A percentile compares a stretch with the other conserved stretches of the same genome.
Evolutionary conservation across 2,888 invertebrate genomes (phyloP).

Genomic region (Adelognathus sp.): DNA sequence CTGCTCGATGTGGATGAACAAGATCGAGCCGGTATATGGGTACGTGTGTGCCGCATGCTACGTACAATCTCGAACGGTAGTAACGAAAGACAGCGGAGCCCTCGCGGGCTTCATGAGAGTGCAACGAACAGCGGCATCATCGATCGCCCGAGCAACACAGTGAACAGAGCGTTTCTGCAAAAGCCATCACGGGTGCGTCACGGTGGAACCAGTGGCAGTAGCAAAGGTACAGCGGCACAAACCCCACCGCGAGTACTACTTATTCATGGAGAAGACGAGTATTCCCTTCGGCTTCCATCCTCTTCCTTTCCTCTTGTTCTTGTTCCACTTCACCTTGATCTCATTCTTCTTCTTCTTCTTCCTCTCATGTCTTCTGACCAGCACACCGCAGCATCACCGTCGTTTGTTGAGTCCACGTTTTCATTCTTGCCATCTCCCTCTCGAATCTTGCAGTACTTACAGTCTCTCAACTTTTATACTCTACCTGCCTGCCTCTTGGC

Average conservation of each 20-base stretch:
- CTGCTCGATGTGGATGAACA: slow-evolving; percentile 1
- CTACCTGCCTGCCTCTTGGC: slow-evolving; percentile 76
- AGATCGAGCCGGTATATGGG: slow-evolving; percentile 24
- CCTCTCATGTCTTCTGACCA: slow-evolving; percentile 12
- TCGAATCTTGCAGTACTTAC: slow-evolving; percentile 69
- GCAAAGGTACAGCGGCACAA: slow-evolving; percentile 4
- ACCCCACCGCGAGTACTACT: slow-evolving; percentile 28
- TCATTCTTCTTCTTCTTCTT: slow-evolving; percentile 45
- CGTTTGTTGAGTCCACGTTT: slow-evolving; percentile 30
- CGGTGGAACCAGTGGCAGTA: slow-evolving; percentile 19
- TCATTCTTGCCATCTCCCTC: slow-evolving; percentile 42
- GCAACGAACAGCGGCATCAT: slow-evolving; percentile 36
- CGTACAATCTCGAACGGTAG: slow-evolving; percentile 59
- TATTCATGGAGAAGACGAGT: slow-evolving; percentile 29
- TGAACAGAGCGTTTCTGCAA: slow-evolving; percentile 57
- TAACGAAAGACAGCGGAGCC: slow-evolving; percentile 35
- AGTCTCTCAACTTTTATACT: slow-evolving; percentile 75
- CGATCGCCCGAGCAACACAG: slow-evolving; percentile 50
- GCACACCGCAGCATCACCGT: slow-evolving; percentile 12
- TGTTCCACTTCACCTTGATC: slow-evolving; percentile 39
- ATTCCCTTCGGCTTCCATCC: slow-evolving; percentile 55
- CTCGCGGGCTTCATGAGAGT: slow-evolving; percentile 36
- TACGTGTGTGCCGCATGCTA: slow-evolving; percentile 61
- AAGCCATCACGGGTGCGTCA: slow-evolving; percentile 43
- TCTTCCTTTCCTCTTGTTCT: slow-evolving; percentile 59